A percentile compares a stretch with the other conserved stretches of the same genome.
Evolutionary conservation across 1,140 invertebrate genomes (phyloP).

Genomic region (Drosophila pseudoobscura): DNA sequence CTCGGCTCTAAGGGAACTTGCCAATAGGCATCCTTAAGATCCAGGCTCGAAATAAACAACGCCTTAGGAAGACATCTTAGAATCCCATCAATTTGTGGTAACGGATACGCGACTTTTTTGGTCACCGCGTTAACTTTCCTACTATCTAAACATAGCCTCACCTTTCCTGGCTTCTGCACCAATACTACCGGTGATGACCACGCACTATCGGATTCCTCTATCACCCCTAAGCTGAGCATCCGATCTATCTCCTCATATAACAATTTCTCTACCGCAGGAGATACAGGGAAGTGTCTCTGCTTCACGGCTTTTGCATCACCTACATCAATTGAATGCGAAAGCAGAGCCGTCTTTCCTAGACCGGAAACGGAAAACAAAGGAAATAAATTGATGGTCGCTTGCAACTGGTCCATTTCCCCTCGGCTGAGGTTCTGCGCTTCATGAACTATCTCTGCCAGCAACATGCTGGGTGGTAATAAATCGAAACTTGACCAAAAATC

Average conservation of each 20-base stretch:
- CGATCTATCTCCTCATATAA: constrained; percentile 43
- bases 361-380: constrained; percentile 1
- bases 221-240: constrained; percentile 54
- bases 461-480: background rate
- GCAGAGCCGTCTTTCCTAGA: background rate
- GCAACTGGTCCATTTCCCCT: background rate
- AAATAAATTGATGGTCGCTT: background rate
- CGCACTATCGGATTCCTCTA: constrained; percentile 47
- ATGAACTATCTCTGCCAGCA: background rate
- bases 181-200: constrained; percentile 38
- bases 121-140: constrained; percentile 16
- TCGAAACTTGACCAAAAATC: background rate
- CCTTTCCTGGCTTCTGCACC: constrained; percentile 30
- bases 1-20: background rate
- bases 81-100: constrained; percentile 4
- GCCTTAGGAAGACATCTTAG: constrained; percentile 1
- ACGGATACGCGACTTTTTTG: constrained; percentile 11
- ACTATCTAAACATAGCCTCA: constrained; percentile 11
- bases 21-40: constrained; percentile 1
- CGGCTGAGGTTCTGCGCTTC: background rate
- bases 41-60: constrained; percentile 2
- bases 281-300: constrained; percentile 54
- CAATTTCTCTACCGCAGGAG: constrained; percentile 45
- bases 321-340: constrained; percentile 14
- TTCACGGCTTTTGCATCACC: constrained; percentile 59